Conservation (phyloP, 2,888 invertebrate species). For the Drosophila parthenogenetica region DNA sequence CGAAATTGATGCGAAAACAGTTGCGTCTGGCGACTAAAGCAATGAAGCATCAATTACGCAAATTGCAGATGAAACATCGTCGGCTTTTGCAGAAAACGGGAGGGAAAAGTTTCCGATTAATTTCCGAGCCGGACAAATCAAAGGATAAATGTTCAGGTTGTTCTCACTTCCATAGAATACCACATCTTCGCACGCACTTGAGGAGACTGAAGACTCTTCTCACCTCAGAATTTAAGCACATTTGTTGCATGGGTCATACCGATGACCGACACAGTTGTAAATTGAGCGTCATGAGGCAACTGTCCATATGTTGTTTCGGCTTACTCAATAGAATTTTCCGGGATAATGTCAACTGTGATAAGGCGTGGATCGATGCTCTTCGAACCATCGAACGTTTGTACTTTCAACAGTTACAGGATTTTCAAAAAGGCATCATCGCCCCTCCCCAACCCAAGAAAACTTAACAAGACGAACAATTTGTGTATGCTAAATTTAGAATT, state of each 20-base stretch:
- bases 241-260: not conserved
- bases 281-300: not conserved
- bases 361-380: not conserved
- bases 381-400: constrained; percentile 2
- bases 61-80: not conserved
- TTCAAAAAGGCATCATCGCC: no score
- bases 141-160: not conserved
- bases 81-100: not conserved
- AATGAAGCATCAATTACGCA: not conserved
- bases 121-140: not conserved
- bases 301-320: not conserved
- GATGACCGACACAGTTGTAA: not conserved
- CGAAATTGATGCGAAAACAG: not conserved
- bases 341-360: not conserved
- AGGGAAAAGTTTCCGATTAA: no score
- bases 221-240: not conserved
- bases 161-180: not conserved
- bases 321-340: constrained; percentile 5
- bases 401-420: not conserved
- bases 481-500: no score
- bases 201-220: not conserved
- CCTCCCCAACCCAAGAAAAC: not conserved
- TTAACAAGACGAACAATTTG: not conserved
- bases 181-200: not conserved
- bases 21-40: not conserved